Evolutionary conservation across 1,140 invertebrate genomes (phyloP).

Genomic region (Drosophila seguyi): DNA sequence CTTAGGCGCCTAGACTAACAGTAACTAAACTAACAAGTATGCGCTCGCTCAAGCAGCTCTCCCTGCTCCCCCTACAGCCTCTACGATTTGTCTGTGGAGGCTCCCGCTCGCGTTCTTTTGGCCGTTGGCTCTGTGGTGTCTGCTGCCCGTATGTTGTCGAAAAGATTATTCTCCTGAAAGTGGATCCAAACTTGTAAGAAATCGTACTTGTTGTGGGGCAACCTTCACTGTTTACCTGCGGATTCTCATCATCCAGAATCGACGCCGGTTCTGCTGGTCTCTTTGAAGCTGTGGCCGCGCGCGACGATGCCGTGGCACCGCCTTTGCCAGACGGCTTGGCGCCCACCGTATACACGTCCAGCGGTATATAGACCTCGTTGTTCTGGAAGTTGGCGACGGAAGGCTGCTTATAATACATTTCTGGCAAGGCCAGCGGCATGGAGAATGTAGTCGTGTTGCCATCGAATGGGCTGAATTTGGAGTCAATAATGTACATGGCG

Average conservation of each 20-base stretch:
- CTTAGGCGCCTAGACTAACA: conserved; percentile 72
- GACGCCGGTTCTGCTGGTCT: conserved; percentile 51
- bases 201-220: background rate
- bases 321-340: conserved; percentile 50
- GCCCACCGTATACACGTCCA: conserved; percentile 74
- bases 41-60: conserved; percentile 26
- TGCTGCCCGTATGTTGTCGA: conserved; percentile 71
- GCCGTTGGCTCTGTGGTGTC: conserved; percentile 72
- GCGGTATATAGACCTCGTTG: conserved; percentile 78
- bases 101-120: conserved; percentile 70
- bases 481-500: conserved; percentile 94
- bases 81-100: conserved; percentile 66
- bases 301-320: conserved; percentile 36
- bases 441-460: conserved; percentile 69
- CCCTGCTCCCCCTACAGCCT: background rate
- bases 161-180: conserved; percentile 69
- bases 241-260: conserved; percentile 61
- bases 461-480: conserved; percentile 76
- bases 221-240: conserved; percentile 36
- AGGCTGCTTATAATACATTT: conserved; percentile 80
- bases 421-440: conserved; percentile 74
- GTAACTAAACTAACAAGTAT: conserved; percentile 74
- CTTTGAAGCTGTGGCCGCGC: conserved; percentile 46
- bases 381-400: conserved; percentile 69
- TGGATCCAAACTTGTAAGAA: background rate